Percentiles rank a stretch among this genome's conserved stretches.
phyloP scores from a whole-genome alignment of 2,888 invertebrate genomes.

The Melikaiella ostensackeni region DNA sequence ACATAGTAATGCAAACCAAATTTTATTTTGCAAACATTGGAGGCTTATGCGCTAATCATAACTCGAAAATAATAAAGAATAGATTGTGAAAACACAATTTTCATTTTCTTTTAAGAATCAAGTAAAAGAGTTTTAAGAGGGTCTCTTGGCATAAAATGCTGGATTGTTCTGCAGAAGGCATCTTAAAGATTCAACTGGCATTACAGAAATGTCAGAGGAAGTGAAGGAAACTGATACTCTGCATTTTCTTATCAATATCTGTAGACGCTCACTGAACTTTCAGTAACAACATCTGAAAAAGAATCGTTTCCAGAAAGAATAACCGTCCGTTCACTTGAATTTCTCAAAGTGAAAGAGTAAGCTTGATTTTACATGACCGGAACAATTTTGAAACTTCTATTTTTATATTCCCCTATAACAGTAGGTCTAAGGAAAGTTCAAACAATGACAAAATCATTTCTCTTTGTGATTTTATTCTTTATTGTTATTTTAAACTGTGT shows the following conservation, averaged over 20 bases:
- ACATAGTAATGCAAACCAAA: too few species aligned
- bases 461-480: too few species aligned
- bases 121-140: background rate
- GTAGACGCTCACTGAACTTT: constrained; percentile 9
- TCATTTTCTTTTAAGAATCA: too few species aligned
- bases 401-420: too few species aligned
- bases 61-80: too few species aligned
- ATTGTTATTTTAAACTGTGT: too few species aligned
- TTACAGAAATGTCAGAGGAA: constrained; percentile 19
- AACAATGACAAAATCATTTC: too few species aligned
- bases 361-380: background rate
- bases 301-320: constrained; percentile 17
- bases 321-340: background rate
- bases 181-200: constrained; percentile 5
- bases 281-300: constrained; percentile 26
- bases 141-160: background rate
- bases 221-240: constrained; percentile 27
- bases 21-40: too few species aligned
- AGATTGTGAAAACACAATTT: too few species aligned
- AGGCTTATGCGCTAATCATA: too few species aligned
- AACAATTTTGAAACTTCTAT: background rate
- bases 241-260: constrained; percentile 31
- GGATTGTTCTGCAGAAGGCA: background rate
- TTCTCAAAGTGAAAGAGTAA: background rate
- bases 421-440: too few species aligned